phyloP scores from a whole-genome alignment of 2,888 invertebrate genomes.

The Perithous albicinctus region DNA sequence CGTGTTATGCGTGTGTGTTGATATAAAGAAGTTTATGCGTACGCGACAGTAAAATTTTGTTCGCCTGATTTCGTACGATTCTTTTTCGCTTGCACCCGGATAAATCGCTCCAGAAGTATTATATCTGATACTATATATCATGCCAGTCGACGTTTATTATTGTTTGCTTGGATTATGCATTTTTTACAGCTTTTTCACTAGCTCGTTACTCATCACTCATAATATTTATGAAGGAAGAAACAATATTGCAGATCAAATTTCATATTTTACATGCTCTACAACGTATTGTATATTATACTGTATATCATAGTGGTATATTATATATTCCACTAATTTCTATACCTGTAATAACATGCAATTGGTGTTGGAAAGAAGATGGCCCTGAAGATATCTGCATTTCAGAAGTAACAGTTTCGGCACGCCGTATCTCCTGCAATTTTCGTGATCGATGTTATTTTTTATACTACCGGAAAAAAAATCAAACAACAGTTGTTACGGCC shows the following conservation, averaged over 20 bases:
- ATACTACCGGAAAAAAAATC: too few species aligned
- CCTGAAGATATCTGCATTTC: too few species aligned
- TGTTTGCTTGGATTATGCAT: conserved; percentile 1
- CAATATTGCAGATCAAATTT: background rate
- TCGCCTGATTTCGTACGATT: conserved; percentile 13
- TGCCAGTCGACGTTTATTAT: background rate
- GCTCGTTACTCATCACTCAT: background rate
- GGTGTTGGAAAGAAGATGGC: too few species aligned
- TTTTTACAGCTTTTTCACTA: background rate
- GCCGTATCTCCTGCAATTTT: too few species aligned
- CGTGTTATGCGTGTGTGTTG: background rate
- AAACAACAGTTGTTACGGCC: too few species aligned
- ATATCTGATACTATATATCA: conserved; percentile 15
- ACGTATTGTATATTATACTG: too few species aligned
- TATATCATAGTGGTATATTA: too few species aligned
- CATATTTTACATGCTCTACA: background rate
- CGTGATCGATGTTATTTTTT: too few species aligned
- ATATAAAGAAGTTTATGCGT: background rate
- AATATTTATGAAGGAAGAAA: background rate
- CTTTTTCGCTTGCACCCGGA: background rate
- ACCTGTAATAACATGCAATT: too few species aligned
- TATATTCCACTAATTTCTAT: background rate
- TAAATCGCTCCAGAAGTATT: conserved; percentile 18
- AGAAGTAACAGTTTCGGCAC: too few species aligned
- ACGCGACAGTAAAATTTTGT: conserved; percentile 14